These are phyloP conservation scores for Gila robusta DNA, from an alignment of 2,797 vertebrate species.

Conservation along the genomic window DNA sequence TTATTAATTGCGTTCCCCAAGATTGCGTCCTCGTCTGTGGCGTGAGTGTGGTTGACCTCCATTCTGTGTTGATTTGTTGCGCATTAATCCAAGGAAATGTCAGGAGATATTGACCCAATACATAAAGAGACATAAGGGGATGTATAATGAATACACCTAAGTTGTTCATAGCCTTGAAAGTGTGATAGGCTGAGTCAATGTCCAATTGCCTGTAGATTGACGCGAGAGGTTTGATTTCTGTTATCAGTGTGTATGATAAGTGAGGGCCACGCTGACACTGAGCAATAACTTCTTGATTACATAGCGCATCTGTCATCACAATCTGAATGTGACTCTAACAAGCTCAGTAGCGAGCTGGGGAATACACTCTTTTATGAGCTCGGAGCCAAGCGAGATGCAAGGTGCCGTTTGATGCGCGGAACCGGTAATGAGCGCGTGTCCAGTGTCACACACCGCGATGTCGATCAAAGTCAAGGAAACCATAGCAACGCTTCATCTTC, in stretches of 20 bases:
- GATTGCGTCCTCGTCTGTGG: background rate
- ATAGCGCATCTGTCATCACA: slow-evolving; percentile 59
- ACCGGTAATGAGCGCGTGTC: slow-evolving; percentile 41
- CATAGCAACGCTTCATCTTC: background rate
- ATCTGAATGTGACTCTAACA: slow-evolving; percentile 62
- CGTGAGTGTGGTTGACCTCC: background rate
- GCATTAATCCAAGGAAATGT: slow-evolving; percentile 42
- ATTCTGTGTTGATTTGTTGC: slow-evolving; percentile 35
- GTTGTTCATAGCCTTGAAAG: background rate
- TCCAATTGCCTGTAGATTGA: slow-evolving; percentile 12
- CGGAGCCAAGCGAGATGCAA: slow-evolving; percentile 49
- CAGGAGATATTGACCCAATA: slow-evolving; percentile 45
- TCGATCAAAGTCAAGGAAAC: slow-evolving; percentile 48
- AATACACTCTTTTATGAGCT: slow-evolving; percentile 61
- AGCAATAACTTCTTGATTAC: slow-evolving; percentile 65
- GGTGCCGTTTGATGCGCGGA: slow-evolving; percentile 29
- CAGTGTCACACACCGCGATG: background rate
- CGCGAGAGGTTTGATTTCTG: slow-evolving; percentile 50
- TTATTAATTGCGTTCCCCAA: slow-evolving; percentile 20
- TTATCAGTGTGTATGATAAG: slow-evolving; percentile 47
- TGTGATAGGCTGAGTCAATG: background rate
- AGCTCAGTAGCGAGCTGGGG: slow-evolving; percentile 53
- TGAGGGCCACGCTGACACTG: slow-evolving; percentile 32
- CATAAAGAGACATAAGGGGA: slow-evolving; percentile 17
- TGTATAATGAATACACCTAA: slow-evolving; percentile 15